These are phyloP conservation scores for Papilio gigon DNA, from an alignment of 2,888 invertebrate species.

Conservation along the genomic window DNA sequence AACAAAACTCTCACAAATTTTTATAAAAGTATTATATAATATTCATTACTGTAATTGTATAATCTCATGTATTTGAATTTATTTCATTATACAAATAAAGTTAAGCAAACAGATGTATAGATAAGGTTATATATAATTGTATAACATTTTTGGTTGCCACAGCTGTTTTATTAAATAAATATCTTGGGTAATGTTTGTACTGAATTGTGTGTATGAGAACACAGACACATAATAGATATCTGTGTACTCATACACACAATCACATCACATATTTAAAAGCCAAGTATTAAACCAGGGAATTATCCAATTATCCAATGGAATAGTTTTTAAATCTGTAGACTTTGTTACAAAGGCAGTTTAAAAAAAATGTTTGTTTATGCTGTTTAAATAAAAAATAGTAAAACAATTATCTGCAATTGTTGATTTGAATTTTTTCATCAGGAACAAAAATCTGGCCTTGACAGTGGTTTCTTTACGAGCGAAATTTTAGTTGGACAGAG, in stretches of 20 bases:
- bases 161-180: conserved; percentile 15
- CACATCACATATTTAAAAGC: too few relatives aligned
- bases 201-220: not conserved
- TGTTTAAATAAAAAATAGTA: too few relatives aligned
- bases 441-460: too few relatives aligned
- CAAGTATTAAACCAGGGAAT: too few relatives aligned
- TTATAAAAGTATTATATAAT: not conserved
- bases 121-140: conserved; percentile 21
- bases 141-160: conserved; percentile 17
- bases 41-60: not conserved
- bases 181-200: not conserved
- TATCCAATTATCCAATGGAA: too few relatives aligned
- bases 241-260: conserved; percentile 2
- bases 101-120: not conserved
- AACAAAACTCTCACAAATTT: not conserved
- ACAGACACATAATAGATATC: not conserved
- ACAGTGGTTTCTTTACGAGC: too few relatives aligned
- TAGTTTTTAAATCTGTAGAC: too few relatives aligned
- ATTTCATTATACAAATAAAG: not conserved
- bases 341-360: too few relatives aligned
- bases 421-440: too few relatives aligned
- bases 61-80: conserved; percentile 3
- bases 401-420: too few relatives aligned
- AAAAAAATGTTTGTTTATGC: too few relatives aligned
- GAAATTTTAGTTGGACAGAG: too few relatives aligned